Evolutionary conservation across 2,888 invertebrate genomes (phyloP), one percentile per base, ranked within the genome.

Genomic region (Conistra vaccinii): DNA sequence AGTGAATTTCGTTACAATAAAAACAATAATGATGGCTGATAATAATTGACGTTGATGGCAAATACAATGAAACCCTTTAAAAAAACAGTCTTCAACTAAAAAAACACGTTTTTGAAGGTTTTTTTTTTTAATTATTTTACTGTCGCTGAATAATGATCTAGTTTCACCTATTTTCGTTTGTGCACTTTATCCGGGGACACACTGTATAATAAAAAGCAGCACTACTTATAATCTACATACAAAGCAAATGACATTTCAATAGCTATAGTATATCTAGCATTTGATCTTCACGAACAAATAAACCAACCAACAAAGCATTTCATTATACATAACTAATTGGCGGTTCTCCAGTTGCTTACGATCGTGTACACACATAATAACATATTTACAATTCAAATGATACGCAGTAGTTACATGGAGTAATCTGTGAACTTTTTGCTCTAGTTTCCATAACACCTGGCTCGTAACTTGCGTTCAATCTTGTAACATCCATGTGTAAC

Each of bases 341-440:
- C 60, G 70, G 76, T 79, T 81, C 80, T 73, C 65, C 69, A 62
- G 61, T 80, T 78, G 76, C 60, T 79, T 78, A 82, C 63, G 70
- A 75, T 68, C 29, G 29, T 65, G 29, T 65, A 69, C 14, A 70
- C 20, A 70, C 69, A 79, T 86, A 84, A 79, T 68, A 78, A 81
- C 70, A 76, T 77, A 81, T 84, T 86, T 82, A 74, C 76, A 83
- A 85, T 85, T 83, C 76, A 78, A 84, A 84, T 85, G 62, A 62
- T 81, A 78, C 65, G 76, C 78, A 78, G 76, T 81, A 73, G 60
- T 88, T 84, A 81, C 76, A 86, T 81, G 71, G 71, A 78, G 71
- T 86, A 80, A 87, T 88, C 86, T 88, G 85, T 58, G 80, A 88
- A 85, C 72, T 90, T 90, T 89, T 91, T 90, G 90, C 85, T 87